A percentile compares a stretch with the other conserved stretches of the same genome.
Conservation (phyloP, 2,797 vertebrate species). For the Acanthis flammea region DNA sequence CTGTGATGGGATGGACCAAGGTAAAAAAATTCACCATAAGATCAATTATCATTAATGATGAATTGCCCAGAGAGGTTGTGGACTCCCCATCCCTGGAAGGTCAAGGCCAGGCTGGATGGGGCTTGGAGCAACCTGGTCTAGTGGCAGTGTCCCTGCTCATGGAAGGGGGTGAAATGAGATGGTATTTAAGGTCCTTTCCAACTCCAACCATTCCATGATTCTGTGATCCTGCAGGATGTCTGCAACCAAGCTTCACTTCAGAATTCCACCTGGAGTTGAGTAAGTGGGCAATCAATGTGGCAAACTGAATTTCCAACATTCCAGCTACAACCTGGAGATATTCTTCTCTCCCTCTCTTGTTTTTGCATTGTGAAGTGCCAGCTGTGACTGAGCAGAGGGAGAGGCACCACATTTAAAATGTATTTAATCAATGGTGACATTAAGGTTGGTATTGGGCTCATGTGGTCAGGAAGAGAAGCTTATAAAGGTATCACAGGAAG, state of each 20-base stretch:
- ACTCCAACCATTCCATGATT: not conserved
- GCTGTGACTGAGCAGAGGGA: not conserved
- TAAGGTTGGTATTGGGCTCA: not conserved
- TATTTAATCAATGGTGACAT: not conserved
- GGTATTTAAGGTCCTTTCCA: not conserved
- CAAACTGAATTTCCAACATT: not conserved
- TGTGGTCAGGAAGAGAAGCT: not conserved
- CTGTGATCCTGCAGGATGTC: not conserved
- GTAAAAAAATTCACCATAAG: accelerated
- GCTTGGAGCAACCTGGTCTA: not conserved
- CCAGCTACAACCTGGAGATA: not conserved
- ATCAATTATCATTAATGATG: not conserved
- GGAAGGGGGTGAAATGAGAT: not conserved
- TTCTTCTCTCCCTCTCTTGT: not conserved
- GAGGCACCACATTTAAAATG: not conserved
- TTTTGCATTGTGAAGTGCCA: not conserved
- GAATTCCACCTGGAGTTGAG: not conserved
- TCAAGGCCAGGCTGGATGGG: not conserved
- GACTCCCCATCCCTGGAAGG: not conserved
- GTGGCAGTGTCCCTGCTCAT: not conserved
- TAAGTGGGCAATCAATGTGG: not conserved
- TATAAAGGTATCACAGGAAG: not conserved
- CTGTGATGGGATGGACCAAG: not conserved
- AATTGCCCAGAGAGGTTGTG: not conserved
- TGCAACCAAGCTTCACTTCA: not conserved